These are phyloP conservation scores for Meteorus cinctellus DNA, from an alignment of 2,888 invertebrate genomes.

Conservation along the genomic window DNA sequence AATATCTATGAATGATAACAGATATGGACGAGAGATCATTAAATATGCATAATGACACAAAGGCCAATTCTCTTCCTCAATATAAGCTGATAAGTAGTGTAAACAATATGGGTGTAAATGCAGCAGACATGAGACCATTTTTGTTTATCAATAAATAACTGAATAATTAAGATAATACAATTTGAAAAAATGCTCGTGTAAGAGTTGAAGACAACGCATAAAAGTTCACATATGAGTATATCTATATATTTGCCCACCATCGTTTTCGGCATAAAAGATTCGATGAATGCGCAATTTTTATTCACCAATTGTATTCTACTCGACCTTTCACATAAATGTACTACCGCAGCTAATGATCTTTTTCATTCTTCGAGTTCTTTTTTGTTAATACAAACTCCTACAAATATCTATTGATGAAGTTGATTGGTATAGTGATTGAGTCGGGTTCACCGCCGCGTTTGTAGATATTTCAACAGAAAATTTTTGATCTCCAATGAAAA, in stretches of 20 bases:
- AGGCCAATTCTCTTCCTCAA: background rate
- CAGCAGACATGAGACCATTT: too few species aligned
- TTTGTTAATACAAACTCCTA: background rate
- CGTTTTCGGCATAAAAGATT: slow-evolving; percentile 46
- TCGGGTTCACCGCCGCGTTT: background rate
- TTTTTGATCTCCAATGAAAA: slow-evolving; percentile 25
- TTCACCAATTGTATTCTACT: slow-evolving; percentile 9
- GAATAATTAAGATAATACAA: too few species aligned
- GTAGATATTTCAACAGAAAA: too few species aligned
- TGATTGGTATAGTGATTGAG: background rate
- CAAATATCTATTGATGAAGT: background rate
- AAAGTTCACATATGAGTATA: background rate
- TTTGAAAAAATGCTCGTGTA: too few species aligned
- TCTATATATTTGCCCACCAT: background rate
- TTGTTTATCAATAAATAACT: too few species aligned
- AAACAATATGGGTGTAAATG: background rate
- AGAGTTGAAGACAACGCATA: background rate
- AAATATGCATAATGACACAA: background rate
- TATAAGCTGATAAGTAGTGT: background rate
- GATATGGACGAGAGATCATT: background rate
- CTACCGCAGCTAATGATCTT: background rate
- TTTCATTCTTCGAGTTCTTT: background rate
- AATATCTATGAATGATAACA: background rate
- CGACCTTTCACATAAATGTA: background rate
- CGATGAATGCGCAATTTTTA: slow-evolving; percentile 53